Evolutionary conservation across 2,888 invertebrate species (phyloP).

Genomic region (Zaprionus lineosus): DNA sequence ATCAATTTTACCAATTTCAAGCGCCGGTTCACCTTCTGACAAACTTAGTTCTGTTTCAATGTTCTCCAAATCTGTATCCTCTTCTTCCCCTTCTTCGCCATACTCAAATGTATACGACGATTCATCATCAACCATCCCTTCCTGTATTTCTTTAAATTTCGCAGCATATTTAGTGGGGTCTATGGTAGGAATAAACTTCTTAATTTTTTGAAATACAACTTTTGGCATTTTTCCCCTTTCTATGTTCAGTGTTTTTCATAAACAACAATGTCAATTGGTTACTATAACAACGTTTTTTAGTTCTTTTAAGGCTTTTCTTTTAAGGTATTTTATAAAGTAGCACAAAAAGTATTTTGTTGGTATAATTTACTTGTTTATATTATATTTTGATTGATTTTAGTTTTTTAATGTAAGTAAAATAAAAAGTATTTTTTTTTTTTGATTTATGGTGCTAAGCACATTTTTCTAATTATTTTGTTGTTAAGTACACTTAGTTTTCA

Average conservation of each 20-base stretch:
- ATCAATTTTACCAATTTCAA: conserved; percentile 76
- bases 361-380: no score
- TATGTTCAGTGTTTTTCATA: conserved; percentile 22
- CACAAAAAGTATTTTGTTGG: no score
- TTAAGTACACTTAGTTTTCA: no score
- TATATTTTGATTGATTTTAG: no score
- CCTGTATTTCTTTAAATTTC: conserved; percentile 65
- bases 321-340: no score
- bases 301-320: no score
- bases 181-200: conserved; percentile 32
- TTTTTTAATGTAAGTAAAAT: no score
- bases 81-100: conserved; percentile 42
- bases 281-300: conserved; percentile 52
- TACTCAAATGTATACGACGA: background rate
- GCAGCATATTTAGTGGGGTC: conserved; percentile 52
- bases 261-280: conserved; percentile 39
- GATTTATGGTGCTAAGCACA: no score
- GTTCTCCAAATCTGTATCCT: conserved; percentile 33
- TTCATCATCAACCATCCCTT: conserved; percentile 11
- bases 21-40: conserved; percentile 62
- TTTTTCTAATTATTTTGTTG: no score
- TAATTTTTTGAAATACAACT: conserved; percentile 41
- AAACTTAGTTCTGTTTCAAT: conserved; percentile 42
- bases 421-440: no score
- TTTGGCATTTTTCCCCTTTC: conserved; percentile 48